Evolutionary conservation across 53 echinoderm and acorn worm species (phyloP).

Genomic region (Pentamera pediparva): DNA sequence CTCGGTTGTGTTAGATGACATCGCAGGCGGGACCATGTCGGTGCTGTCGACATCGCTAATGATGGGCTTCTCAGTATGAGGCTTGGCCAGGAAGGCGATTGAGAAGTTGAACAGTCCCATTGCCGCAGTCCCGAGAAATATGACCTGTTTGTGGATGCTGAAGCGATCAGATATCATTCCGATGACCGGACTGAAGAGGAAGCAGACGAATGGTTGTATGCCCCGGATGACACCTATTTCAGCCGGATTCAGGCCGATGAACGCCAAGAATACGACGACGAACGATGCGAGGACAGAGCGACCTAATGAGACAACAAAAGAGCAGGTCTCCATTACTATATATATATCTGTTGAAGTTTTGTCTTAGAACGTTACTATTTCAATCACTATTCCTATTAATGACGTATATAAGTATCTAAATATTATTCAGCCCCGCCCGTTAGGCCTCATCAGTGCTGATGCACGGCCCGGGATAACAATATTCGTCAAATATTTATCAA

Average conservation of each 20-base stretch:
- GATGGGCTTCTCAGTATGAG: background rate
- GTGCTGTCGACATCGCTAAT: background rate
- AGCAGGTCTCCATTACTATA: too few species aligned
- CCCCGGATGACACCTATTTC: conserved; percentile 6
- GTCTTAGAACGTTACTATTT: too few species aligned
- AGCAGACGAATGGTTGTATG: background rate
- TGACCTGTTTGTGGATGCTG: background rate
- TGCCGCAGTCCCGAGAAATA: background rate
- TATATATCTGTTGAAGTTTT: too few species aligned
- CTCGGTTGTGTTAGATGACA: too few species aligned
- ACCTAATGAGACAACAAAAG: background rate
- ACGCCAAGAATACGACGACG: background rate
- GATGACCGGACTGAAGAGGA: background rate
- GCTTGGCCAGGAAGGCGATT: background rate
- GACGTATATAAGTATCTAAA: too few species aligned
- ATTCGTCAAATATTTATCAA: too few species aligned
- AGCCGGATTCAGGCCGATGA: background rate
- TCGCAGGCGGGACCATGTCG: background rate
- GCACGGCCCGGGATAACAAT: too few species aligned
- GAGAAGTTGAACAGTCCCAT: background rate
- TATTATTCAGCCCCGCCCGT: too few species aligned
- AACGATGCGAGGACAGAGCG: background rate
- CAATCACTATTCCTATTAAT: too few species aligned
- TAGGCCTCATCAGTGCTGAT: too few species aligned
- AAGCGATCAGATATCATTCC: background rate